phyloP scores from a whole-genome alignment of 2,797 vertebrate genomes.

The Darevskia mixta region DNA sequence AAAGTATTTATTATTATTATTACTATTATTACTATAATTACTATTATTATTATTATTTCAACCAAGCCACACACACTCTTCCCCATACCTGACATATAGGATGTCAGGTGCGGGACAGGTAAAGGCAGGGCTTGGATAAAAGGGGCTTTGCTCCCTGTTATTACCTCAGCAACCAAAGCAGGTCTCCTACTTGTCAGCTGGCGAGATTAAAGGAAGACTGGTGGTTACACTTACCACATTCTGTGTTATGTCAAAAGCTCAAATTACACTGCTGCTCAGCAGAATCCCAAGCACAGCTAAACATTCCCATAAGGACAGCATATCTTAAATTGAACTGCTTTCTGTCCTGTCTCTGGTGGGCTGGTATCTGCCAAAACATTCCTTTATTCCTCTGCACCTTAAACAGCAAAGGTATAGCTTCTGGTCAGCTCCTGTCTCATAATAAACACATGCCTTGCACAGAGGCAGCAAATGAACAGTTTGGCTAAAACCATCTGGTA shows the following conservation, averaged over 20 bases:
- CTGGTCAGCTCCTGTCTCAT: not conserved
- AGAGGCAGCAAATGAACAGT: not conserved
- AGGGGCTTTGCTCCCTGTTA: constrained; percentile 55
- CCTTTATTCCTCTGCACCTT: not conserved
- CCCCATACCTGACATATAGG: no score
- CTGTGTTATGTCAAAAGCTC: constrained; percentile 44
- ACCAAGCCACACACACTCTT: no score
- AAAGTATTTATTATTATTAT: no score
- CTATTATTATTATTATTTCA: no score
- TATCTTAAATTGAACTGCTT: not conserved
- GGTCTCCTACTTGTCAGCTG: constrained; percentile 72
- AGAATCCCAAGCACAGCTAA: constrained; percentile 20
- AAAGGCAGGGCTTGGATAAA: no score
- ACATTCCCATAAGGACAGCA: not conserved
- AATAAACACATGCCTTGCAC: not conserved
- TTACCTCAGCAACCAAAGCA: constrained; percentile 69
- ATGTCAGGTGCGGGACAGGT: no score
- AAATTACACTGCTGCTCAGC: constrained; percentile 31
- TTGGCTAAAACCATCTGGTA: not conserved
- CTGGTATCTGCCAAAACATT: not conserved
- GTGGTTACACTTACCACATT: constrained; percentile 64
- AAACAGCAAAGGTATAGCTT: not conserved
- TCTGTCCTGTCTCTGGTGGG: not conserved
- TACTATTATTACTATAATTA: no score
- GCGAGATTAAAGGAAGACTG: constrained; percentile 69